These are phyloP conservation scores for Neocrepidodera transversa DNA, from an alignment of 2,888 invertebrate genomes.

Conservation along the genomic window DNA sequence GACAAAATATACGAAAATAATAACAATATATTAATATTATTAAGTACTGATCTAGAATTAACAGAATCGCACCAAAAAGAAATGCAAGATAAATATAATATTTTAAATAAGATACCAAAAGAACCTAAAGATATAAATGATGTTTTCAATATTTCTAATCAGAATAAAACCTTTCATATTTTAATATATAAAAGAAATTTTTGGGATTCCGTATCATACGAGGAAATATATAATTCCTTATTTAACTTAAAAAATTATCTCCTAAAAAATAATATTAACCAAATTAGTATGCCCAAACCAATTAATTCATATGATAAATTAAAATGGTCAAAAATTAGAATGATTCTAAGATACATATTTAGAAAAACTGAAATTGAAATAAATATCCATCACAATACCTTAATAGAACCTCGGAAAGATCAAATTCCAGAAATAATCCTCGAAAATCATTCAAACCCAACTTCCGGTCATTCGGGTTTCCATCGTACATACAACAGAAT, in stretches of 20 bases:
- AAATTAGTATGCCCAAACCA: background rate
- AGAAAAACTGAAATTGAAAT: background rate
- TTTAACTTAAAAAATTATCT: background rate
- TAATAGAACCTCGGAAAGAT: background rate
- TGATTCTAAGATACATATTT: slow-evolving; percentile 4
- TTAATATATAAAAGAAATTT: slow-evolving; percentile 4
- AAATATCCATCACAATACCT: background rate
- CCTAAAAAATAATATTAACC: background rate
- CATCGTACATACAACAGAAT: slow-evolving; percentile 42
- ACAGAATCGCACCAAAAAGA: slow-evolving; percentile 7
- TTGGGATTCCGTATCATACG: background rate
- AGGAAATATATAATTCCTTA: slow-evolving; percentile 2
- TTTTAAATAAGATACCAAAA: background rate
- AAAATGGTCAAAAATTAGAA: slow-evolving; percentile 3
- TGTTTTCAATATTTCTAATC: background rate
- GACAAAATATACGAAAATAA: background rate
- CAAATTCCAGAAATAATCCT: background rate
- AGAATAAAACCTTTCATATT: background rate
- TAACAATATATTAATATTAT: background rate
- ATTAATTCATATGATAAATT: slow-evolving; percentile 6
- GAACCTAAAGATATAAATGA: background rate
- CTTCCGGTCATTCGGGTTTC: slow-evolving; percentile 44
- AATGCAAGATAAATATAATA: background rate
- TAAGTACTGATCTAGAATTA: background rate
- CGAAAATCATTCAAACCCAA: slow-evolving; percentile 9